phyloP scores from a whole-genome alignment of 2,888 invertebrate genomes.

The Cephalotes varians region DNA sequence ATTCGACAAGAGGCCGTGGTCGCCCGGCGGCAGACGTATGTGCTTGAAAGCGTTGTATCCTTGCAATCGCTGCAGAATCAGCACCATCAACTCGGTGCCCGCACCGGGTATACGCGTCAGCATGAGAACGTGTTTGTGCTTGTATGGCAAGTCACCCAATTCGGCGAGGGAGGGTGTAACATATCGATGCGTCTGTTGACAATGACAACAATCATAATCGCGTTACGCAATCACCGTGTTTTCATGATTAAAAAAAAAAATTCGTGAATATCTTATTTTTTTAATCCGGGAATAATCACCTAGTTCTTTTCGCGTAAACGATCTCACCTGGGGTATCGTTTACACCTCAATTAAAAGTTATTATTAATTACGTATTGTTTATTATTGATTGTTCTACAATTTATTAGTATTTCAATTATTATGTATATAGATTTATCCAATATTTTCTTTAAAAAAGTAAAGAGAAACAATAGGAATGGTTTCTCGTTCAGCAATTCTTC shows the following conservation, averaged over 20 bases:
- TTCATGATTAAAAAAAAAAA: not conserved
- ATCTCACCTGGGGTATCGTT: not conserved
- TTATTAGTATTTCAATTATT: not conserved
- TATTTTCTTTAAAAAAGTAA: not conserved
- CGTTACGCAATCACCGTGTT: not conserved
- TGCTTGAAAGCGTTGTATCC: slow-evolving; percentile 88
- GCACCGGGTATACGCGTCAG: slow-evolving; percentile 88
- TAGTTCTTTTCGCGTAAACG: not conserved
- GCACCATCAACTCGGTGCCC: slow-evolving; percentile 88
- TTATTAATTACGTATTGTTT: not conserved
- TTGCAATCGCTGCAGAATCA: slow-evolving; percentile 88
- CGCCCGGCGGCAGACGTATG: slow-evolving; percentile 85
- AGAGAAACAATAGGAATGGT: not conserved
- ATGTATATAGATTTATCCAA: not conserved
- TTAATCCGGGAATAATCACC: not conserved
- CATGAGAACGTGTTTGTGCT: slow-evolving; percentile 87
- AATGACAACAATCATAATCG: not conserved
- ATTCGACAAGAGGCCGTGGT: slow-evolving; percentile 78
- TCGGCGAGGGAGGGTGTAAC: slow-evolving; percentile 87
- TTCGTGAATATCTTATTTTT: not conserved
- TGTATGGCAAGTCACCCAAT: slow-evolving; percentile 86
- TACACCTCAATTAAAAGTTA: not conserved
- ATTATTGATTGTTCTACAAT: not conserved
- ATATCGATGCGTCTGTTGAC: slow-evolving; percentile 75
- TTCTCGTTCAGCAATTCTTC: not conserved